Evolutionary conservation across 2,113 vertebrate genomes (phyloP).

Genomic region (Oxyura jamaicensis): DNA sequence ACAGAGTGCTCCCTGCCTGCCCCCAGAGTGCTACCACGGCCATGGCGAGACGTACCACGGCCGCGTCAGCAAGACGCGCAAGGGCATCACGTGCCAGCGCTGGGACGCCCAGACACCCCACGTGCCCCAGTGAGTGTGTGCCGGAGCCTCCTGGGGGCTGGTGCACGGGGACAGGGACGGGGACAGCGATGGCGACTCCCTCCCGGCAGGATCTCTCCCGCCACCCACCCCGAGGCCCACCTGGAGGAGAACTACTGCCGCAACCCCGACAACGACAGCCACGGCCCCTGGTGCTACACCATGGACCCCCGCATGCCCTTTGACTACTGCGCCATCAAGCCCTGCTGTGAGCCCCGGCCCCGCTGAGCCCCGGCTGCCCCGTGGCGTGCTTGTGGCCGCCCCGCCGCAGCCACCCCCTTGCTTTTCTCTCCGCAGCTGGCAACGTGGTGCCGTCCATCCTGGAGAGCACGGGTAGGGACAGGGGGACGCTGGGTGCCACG

Average conservation of each 20-base stretch:
- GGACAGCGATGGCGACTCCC: background rate
- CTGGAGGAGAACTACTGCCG: slow-evolving; percentile 93
- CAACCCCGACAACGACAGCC: slow-evolving; percentile 91
- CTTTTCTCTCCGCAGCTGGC: slow-evolving; percentile 50
- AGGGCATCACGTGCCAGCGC: slow-evolving; percentile 91
- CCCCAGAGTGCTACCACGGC: slow-evolving; percentile 88
- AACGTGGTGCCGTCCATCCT: slow-evolving; percentile 47
- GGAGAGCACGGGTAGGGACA: slow-evolving; percentile 51
- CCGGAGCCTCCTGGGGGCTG: rapidly evolving
- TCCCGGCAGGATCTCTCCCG: slow-evolving; percentile 80
- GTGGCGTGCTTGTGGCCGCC: background rate
- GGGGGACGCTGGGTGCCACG: rapidly evolving
- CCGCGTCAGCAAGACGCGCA: slow-evolving; percentile 88
- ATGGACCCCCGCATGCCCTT: slow-evolving; percentile 89
- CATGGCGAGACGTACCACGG: slow-evolving; percentile 87
- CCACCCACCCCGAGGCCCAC: slow-evolving; percentile 80
- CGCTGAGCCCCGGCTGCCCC: background rate
- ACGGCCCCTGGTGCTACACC: slow-evolving; percentile 97
- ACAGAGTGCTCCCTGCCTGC: background rate
- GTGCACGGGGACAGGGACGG: background rate
- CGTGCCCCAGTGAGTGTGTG: slow-evolving; percentile 79
- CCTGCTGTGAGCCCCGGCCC: slow-evolving; percentile 73
- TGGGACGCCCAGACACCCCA: slow-evolving; percentile 88
- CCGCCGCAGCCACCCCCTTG: background rate
- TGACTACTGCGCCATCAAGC: slow-evolving; percentile 94